Evolutionary conservation across 2,113 vertebrate species (phyloP).

Genomic region (Rallus limicola): DNA sequence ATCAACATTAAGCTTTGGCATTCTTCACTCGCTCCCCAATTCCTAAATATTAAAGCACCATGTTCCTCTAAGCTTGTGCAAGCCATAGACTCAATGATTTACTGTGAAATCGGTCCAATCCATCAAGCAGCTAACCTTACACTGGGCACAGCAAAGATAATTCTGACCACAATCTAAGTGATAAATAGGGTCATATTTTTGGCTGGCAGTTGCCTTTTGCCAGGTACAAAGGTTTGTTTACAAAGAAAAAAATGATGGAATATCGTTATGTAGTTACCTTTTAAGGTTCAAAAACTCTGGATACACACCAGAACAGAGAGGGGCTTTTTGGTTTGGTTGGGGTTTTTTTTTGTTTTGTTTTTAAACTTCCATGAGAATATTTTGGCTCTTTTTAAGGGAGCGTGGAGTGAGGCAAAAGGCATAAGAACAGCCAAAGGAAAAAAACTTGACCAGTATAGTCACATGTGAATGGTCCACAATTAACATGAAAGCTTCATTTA

Average conservation of each 20-base stretch:
- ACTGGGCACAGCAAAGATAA: background rate
- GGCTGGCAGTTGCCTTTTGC: background rate
- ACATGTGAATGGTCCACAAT: fast-evolving
- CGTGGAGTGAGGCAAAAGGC: background rate
- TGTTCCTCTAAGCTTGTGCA: background rate
- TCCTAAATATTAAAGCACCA: background rate
- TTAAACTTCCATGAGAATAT: background rate
- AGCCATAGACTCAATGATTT: background rate
- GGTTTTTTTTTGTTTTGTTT: background rate
- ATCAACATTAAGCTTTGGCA: background rate
- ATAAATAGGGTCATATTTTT: background rate
- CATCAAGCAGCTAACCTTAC: background rate
- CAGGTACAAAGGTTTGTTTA: background rate
- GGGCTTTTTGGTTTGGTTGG: too few species aligned
- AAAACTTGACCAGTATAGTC: background rate
- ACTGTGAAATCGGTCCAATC: background rate
- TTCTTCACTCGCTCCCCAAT: background rate
- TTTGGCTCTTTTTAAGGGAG: background rate
- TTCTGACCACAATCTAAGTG: background rate
- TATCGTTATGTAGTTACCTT: background rate
- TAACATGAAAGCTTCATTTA: background rate
- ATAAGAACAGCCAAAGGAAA: background rate
- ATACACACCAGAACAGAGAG: background rate
- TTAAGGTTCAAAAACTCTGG: background rate
- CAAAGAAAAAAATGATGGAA: background rate